Percentiles rank a stretch among this genome's conserved stretches.
Conservation (phyloP, 2,888 invertebrate species). For the Chloroclystis v-ata region DNA sequence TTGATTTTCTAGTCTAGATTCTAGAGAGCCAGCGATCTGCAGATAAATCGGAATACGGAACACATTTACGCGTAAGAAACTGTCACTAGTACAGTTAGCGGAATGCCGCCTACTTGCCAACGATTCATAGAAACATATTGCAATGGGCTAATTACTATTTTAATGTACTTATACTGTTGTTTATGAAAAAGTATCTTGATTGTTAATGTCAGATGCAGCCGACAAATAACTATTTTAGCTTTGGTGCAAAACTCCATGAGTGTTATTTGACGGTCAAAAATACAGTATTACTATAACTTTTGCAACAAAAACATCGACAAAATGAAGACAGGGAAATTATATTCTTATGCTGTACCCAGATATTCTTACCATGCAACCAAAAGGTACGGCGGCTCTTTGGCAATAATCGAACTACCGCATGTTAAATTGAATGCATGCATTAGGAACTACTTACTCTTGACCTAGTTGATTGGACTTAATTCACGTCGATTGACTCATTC, state of each 20-base stretch:
- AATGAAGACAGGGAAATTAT: too few relatives aligned
- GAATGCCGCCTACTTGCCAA: slow-evolving; percentile 38
- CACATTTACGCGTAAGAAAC: slow-evolving; percentile 45
- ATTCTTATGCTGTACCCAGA: too few relatives aligned
- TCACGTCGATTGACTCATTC: slow-evolving; percentile 49
- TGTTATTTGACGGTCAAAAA: too few relatives aligned
- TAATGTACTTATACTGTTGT: too few relatives aligned
- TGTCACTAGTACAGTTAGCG: slow-evolving; percentile 11
- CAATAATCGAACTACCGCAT: slow-evolving; percentile 18
- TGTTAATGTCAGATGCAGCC: too few relatives aligned
- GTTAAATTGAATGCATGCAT: slow-evolving; percentile 26
- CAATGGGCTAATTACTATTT: not conserved
- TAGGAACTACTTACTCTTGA: slow-evolving; percentile 52
- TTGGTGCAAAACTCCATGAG: too few relatives aligned
- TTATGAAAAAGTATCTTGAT: too few relatives aligned
- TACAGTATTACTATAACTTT: too few relatives aligned
- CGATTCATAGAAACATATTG: slow-evolving; percentile 39
- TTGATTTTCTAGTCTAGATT: not conserved
- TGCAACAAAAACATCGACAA: too few relatives aligned
- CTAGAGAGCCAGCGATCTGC: slow-evolving; percentile 13
- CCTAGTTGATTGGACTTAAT: slow-evolving; percentile 54
- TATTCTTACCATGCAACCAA: too few relatives aligned
- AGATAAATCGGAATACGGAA: slow-evolving; percentile 44
- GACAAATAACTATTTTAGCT: too few relatives aligned
- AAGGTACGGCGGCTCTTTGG: not conserved